Conservation (phyloP, 2,797 vertebrate genomes). For the Squalus acanthias region DNA sequence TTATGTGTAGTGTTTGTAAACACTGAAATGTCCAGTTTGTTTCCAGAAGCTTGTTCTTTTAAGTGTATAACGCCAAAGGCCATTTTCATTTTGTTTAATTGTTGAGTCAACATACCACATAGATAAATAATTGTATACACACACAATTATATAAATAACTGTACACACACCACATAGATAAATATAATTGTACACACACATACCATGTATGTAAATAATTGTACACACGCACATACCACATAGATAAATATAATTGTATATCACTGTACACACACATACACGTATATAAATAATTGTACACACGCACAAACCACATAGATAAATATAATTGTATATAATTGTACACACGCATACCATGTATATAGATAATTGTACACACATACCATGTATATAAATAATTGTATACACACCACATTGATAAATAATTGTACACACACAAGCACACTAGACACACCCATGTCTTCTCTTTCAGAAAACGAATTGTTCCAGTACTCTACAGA, state of each 20-base stretch:
- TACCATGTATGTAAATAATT: too few species aligned
- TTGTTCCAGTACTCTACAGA: background rate
- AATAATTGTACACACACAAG: background rate
- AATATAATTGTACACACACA: background rate
- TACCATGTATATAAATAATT: too few species aligned
- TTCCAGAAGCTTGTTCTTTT: slow-evolving; percentile 7
- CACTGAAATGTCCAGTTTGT: background rate
- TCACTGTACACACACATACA: too few species aligned
- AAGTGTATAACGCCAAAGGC: background rate
- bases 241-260: too few species aligned
- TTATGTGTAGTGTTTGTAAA: background rate
- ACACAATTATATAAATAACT: background rate
- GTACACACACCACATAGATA: background rate
- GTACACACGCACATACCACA: too few species aligned
- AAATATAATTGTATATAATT: background rate
- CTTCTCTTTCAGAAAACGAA: background rate
- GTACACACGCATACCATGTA: background rate
- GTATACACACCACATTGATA: too few species aligned
- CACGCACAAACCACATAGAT: background rate
- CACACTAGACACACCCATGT: background rate
- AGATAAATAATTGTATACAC: background rate
- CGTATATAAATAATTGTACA: too few species aligned
- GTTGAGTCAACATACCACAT: background rate
- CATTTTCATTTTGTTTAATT: background rate
- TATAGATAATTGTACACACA: too few species aligned